Percentiles rank a stretch among this genome's conserved stretches.
These are phyloP conservation scores for Equus przewalskii DNA, from an alignment of 2,113 vertebrate species.

Conservation along the genomic window DNA sequence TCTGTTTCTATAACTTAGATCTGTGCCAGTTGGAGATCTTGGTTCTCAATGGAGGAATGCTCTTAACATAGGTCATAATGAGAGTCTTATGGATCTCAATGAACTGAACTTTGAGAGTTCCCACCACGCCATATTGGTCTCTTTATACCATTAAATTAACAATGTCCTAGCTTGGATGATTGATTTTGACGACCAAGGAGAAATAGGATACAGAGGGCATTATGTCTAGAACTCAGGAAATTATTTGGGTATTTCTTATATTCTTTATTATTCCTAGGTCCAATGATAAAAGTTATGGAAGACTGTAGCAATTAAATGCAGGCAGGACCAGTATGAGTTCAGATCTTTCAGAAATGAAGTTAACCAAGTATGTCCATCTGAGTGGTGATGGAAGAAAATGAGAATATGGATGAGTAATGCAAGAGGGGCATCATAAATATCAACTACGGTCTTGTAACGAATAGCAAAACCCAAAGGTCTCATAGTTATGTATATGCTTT, in stretches of 20 bases:
- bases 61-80: neutral
- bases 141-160: neutral
- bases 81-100: neutral
- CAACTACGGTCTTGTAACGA: too few species aligned
- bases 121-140: neutral
- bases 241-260: neutral
- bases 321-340: neutral
- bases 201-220: neutral
- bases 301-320: neutral
- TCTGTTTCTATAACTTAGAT: neutral
- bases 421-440: too few species aligned
- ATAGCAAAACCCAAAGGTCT: too few species aligned
- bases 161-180: neutral
- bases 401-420: too few species aligned
- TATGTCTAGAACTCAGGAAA: neutral
- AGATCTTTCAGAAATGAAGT: neutral
- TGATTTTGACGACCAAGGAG: neutral
- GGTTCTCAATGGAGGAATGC: neutral
- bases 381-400: too few species aligned
- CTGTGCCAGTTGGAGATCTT: neutral
- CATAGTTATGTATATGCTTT: too few species aligned
- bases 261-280: neutral
- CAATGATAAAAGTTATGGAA: neutral
- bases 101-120: neutral
- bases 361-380: neutral